Conservation (phyloP, 2,113 vertebrate species). For the Alectura lathami region DNA sequence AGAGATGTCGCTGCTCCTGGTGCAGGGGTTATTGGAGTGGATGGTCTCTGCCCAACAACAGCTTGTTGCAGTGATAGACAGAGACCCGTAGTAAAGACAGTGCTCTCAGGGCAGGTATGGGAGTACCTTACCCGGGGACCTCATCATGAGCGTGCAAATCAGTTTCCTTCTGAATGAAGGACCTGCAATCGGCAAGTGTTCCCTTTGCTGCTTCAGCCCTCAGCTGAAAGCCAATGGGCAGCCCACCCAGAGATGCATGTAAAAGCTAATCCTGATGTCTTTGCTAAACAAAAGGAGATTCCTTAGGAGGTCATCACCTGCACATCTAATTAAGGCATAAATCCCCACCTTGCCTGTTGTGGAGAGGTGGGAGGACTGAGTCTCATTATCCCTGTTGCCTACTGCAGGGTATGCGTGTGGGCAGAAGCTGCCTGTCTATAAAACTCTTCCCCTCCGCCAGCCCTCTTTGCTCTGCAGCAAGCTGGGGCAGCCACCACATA, state of each 20-base stretch:
- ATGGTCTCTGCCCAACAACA: background rate
- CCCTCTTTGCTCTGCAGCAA: background rate
- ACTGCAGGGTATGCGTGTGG: fast-evolving
- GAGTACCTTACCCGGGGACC: fast-evolving
- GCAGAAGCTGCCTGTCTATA: background rate
- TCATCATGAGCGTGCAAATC: fast-evolving
- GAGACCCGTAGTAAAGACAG: background rate
- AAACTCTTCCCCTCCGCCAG: background rate
- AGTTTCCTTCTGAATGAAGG: fast-evolving
- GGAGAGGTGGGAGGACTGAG: background rate
- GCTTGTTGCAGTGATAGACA: slow-evolving; percentile 37
- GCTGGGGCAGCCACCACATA: too few species aligned
- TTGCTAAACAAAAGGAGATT: background rate
- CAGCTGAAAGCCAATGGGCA: background rate
- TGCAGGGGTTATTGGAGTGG: background rate
- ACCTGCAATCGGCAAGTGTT: background rate
- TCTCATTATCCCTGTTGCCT: fast-evolving
- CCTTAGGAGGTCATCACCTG: background rate
- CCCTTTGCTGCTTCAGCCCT: background rate
- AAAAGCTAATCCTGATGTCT: background rate
- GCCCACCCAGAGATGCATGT: too few species aligned
- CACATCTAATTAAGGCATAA: background rate
- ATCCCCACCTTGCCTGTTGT: fast-evolving
- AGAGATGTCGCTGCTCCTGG: background rate
- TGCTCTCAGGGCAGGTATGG: background rate